Evolutionary conservation across 2,888 invertebrate genomes (phyloP).

Genomic region (Lymantria dispar): DNA sequence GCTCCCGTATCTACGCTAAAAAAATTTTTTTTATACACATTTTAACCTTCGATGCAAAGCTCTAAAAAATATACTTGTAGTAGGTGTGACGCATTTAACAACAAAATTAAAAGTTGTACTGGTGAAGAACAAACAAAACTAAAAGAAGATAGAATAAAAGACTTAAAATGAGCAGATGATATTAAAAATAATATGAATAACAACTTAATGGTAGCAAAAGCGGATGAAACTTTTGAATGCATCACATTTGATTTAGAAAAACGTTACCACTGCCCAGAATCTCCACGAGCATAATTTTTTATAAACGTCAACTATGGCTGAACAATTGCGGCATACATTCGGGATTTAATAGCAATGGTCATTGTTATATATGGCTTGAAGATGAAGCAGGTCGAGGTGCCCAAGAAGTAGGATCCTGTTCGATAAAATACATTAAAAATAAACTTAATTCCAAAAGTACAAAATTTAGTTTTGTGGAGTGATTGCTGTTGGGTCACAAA

Average conservation of each 20-base stretch:
- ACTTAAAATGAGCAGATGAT: background rate
- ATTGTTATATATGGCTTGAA: conserved; percentile 13
- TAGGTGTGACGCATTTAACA: background rate
- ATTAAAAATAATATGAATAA: no score
- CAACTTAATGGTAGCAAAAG: no score
- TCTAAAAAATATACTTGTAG: background rate
- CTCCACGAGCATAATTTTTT: conserved; percentile 16
- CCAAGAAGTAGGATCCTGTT: conserved; percentile 17
- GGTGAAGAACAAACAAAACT: no score
- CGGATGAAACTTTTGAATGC: no score
- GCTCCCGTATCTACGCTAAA: conserved; percentile 4
- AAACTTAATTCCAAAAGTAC: conserved; percentile 8
- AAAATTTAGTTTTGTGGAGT: background rate
- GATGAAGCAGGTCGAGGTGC: conserved; percentile 19
- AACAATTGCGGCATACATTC: conserved; percentile 14
- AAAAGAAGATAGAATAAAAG: conserved; percentile 3
- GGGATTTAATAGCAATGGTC: conserved; percentile 8
- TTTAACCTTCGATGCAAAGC: background rate
- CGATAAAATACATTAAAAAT: conserved; percentile 8
- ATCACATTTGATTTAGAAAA: conserved; percentile 12
- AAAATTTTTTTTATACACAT: conserved; percentile 8
- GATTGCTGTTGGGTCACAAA: conserved; percentile 1
- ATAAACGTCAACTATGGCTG: conserved; percentile 18
- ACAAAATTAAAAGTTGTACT: background rate
- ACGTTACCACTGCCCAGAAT: conserved; percentile 11